phyloP scores from a whole-genome alignment of 2,797 vertebrate genomes.

The Sarcophilus harrisii region DNA sequence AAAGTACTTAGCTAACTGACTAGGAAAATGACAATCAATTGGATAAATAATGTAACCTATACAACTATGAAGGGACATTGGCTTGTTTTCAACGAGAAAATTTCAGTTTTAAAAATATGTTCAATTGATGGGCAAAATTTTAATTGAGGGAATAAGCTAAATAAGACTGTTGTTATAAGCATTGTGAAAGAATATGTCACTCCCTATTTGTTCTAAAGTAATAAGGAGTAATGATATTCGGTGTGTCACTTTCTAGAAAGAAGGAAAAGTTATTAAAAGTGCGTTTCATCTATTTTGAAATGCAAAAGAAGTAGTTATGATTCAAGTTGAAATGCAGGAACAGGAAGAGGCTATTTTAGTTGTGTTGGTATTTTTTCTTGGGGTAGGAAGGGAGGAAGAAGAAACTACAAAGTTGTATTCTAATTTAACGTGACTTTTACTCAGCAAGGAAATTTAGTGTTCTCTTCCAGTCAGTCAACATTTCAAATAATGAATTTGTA shows the following conservation, averaged over 20 bases:
- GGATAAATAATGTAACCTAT: slow-evolving; percentile 52
- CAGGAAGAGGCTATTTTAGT: background rate
- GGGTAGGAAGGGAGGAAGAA: background rate
- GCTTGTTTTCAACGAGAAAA: slow-evolving; percentile 65
- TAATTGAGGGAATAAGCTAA: slow-evolving; percentile 57
- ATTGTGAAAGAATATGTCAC: slow-evolving; percentile 42
- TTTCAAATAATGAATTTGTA: background rate
- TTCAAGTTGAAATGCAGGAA: slow-evolving; percentile 43
- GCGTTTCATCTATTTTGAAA: slow-evolving; percentile 46
- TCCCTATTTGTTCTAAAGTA: background rate
- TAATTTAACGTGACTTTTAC: background rate
- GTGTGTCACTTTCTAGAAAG: slow-evolving; percentile 1
- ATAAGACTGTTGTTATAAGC: slow-evolving; percentile 56
- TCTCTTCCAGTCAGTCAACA: background rate
- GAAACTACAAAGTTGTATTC: background rate
- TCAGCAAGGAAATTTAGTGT: background rate
- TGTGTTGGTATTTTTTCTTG: background rate
- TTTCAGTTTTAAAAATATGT: slow-evolving; percentile 53
- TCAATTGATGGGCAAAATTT: slow-evolving; percentile 60
- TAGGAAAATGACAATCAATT: background rate
- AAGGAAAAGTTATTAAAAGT: slow-evolving; percentile 25
- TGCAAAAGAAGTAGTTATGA: slow-evolving; percentile 27
- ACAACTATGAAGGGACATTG: slow-evolving; percentile 29
- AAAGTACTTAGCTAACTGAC: slow-evolving; percentile 52
- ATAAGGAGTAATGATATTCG: slow-evolving; percentile 5